A percentile compares a stretch with the other conserved stretches of the same genome.
phyloP scores from a whole-genome alignment of 2,797 vertebrate genomes.

The Cottoperca gobio region DNA sequence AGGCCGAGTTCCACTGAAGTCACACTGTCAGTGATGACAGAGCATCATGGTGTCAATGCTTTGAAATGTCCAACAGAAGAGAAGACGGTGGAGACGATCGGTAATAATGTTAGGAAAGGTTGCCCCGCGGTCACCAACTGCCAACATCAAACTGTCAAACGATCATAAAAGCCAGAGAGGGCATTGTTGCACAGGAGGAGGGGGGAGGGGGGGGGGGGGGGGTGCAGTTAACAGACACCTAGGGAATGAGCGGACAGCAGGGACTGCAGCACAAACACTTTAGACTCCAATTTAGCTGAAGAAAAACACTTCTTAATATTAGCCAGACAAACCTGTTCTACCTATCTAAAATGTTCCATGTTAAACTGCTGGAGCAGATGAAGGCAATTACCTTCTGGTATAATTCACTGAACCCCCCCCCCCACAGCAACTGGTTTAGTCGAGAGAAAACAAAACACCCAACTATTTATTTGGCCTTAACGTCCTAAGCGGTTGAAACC shows the following conservation, averaged over 20 bases:
- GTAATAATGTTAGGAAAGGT: constrained; percentile 32
- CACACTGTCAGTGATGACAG: constrained; percentile 42
- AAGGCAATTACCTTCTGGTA: constrained; percentile 58
- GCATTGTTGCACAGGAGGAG: background rate
- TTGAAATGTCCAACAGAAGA: constrained; percentile 12
- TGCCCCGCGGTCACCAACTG: constrained; percentile 21
- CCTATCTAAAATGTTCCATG: constrained; percentile 20
- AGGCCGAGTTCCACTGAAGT: constrained; percentile 5
- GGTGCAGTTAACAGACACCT: constrained; percentile 12
- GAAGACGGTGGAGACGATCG: constrained; percentile 8
- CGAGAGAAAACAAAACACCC: constrained; percentile 17
- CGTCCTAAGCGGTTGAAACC: background rate
- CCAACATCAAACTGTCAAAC: constrained; percentile 35
- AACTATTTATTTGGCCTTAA: constrained; percentile 12
- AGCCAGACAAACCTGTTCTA: background rate
- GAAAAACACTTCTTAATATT: background rate
- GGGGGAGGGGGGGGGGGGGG: no score
- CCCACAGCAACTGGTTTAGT: constrained; percentile 13
- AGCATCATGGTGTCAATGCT: background rate
- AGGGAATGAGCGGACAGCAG: background rate
- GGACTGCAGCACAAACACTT: background rate
- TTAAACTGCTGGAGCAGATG: constrained; percentile 48
- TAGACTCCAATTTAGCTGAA: background rate
- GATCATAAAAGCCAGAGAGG: background rate
- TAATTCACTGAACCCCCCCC: constrained; percentile 45